Percentiles rank a stretch among this genome's conserved stretches.
phyloP scores from a whole-genome alignment of 2,113 vertebrate species.

The Psilopsiagon aymara region DNA sequence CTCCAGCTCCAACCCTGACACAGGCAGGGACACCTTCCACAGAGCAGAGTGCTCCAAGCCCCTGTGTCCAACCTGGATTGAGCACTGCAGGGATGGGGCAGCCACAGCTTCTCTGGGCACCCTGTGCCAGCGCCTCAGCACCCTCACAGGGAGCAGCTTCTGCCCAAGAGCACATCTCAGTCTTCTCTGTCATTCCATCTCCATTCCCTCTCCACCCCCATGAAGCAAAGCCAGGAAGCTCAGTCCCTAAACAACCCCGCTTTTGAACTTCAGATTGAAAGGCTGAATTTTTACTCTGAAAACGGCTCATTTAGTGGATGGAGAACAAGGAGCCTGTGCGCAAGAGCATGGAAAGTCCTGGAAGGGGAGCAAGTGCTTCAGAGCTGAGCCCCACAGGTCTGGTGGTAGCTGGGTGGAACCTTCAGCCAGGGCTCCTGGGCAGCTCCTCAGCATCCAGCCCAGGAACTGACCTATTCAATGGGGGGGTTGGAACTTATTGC shows the following conservation, averaged over 20 bases:
- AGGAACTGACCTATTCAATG: background rate
- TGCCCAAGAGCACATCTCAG: background rate
- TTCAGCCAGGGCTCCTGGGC: background rate
- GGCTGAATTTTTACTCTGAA: background rate
- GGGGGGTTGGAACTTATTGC: background rate
- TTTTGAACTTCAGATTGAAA: background rate
- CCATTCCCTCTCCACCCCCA: background rate
- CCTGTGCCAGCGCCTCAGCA: background rate
- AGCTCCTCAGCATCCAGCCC: background rate
- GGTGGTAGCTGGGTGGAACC: background rate
- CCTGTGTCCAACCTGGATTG: too few relatives aligned
- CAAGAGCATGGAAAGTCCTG: background rate
- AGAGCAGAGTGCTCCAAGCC: too few relatives aligned
- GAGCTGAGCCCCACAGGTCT: background rate
- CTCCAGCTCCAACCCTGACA: background rate
- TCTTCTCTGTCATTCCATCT: background rate
- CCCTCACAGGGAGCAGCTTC: fast-evolving
- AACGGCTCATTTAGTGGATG: background rate
- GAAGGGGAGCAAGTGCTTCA: background rate
- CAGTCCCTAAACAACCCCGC: background rate
- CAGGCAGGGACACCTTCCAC: background rate
- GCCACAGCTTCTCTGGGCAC: too few relatives aligned
- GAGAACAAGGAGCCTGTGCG: background rate
- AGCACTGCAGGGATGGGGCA: too few relatives aligned
- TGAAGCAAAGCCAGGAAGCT: background rate